Evolutionary conservation across 2,888 invertebrate genomes (phyloP), one percentile per base, ranked within the genome.

Genomic region (Rhogogaster chlorosoma): DNA sequence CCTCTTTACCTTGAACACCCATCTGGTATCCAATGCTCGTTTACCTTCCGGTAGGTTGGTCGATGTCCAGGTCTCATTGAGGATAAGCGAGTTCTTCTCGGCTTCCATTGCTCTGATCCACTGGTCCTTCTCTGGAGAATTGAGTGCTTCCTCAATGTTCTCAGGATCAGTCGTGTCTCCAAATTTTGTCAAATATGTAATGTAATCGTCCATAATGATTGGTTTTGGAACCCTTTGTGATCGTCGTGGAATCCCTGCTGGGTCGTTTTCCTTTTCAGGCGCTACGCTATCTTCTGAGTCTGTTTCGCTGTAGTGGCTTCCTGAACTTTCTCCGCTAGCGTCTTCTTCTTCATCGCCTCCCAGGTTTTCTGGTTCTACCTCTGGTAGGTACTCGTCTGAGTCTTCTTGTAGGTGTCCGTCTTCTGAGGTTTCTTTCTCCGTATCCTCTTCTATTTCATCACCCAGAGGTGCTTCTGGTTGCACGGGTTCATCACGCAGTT

Each of bases 91-190:
- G 4, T 86, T 12, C 1, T 78, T 29, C 73, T 89, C 89, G 6
- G 84, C 78, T 7, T 88, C 45, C 82, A 89, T 87, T 0, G 89
- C 88, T 67, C 61, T 10, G 53, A 42, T 36, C 89, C 89, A 89
- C 12, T 38, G 10, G 32, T 85, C 70, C 84, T 64, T 71, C 42
- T 87, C 85, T 12, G 64, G 73, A 67, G 86, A 38, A 2, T 32
- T 61, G 42, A 87, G n/a, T 32, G 87, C 88, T 84, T 87, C 87
- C 38, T 85, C 82, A 7, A 83, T 32, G n/a, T 84, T 83, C 67
- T 26, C 4, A 29, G 85, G 87, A 42, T 86, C 84, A n/a, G 49
- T 7, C n/a, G n/a, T 18, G 22, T 61, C 15, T 45, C 26, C 22
- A 10, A 32, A 57, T 15, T 26, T 22, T 64, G 53, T 78, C 53